phyloP scores from a whole-genome alignment of 2,113 vertebrate genomes.

The Chlamydotis undulata region DNA sequence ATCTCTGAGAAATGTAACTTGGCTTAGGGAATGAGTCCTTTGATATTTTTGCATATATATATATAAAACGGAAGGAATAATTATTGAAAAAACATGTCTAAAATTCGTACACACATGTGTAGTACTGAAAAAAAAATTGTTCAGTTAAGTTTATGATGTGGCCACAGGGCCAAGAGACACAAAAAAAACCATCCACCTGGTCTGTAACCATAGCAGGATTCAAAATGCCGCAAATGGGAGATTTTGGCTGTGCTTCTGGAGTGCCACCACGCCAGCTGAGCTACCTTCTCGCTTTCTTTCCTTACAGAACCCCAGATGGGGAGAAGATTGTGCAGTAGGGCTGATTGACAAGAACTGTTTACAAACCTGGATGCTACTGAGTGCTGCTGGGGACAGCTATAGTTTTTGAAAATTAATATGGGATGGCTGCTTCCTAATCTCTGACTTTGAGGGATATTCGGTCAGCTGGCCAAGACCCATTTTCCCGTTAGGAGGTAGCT shows the following conservation, averaged over 20 bases:
- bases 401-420: background rate
- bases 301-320: background rate
- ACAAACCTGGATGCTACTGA: background rate
- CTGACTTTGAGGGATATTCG: background rate
- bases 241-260: background rate
- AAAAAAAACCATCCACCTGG: accelerated
- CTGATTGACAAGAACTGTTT: background rate
- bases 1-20: background rate
- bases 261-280: background rate
- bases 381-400: background rate
- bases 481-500: background rate
- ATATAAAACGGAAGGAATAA: background rate
- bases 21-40: background rate
- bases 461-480: background rate
- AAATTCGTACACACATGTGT: background rate
- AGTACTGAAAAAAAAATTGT: background rate
- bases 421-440: background rate
- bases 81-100: background rate
- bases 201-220: background rate
- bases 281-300: background rate
- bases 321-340: background rate
- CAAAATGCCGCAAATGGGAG: background rate
- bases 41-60: background rate
- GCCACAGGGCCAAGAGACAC: background rate
- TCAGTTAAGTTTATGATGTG: background rate